Base-by-base conservation (phyloP, 2,797 vertebrate species). In the Lagodon rhomboides region DNA sequence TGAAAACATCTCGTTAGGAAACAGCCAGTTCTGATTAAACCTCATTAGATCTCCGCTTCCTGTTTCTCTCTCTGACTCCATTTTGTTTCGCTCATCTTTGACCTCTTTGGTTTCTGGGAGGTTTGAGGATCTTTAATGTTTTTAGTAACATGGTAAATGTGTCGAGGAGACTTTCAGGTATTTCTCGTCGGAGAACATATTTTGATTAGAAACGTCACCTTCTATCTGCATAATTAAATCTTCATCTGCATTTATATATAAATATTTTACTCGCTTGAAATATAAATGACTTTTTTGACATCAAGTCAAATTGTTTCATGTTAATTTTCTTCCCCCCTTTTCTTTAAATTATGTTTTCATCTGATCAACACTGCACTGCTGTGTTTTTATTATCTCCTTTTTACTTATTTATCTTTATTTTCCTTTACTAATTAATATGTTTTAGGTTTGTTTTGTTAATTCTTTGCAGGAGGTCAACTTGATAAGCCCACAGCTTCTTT, bases 1-100 rank as follows among this genome's bases (percentile, higher is more conserved):
- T 25, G 54, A 66, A 65, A 47, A 46, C 72, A 58, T 74, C 61
- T 74, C 53, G 72, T 74, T 74, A 59, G 72, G 38, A 18, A 65
- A 5, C 41, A 38, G 72, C 54, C 72, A 66, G 18, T 12, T 64
- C 25, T 46, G 44, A 61, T 61, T 61, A 74, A 23, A 43, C 59
- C 22, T 43, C 59, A 61, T 61, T 43, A 61, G 41, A 16, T 44
- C 38, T 61, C n/a, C n/a, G 17, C 38, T 38, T 61, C 59, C 23
- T 7, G 44, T 20, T 12, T 58, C 9, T 20, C 12, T 38, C 9
- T 59, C 50, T 12, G n/a, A 5, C 30, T n/a, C 30, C 1, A 43
- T 60, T 22, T 12, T 38, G 4, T 18, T 30, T 30, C 25, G 16
- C 54, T 16, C 6, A 55, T 11, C n/a, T 22, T 15, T 53, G 7